These are phyloP conservation scores for Plutella xylostella DNA, from an alignment of 2,888 invertebrate species.

Conservation along the genomic window DNA sequence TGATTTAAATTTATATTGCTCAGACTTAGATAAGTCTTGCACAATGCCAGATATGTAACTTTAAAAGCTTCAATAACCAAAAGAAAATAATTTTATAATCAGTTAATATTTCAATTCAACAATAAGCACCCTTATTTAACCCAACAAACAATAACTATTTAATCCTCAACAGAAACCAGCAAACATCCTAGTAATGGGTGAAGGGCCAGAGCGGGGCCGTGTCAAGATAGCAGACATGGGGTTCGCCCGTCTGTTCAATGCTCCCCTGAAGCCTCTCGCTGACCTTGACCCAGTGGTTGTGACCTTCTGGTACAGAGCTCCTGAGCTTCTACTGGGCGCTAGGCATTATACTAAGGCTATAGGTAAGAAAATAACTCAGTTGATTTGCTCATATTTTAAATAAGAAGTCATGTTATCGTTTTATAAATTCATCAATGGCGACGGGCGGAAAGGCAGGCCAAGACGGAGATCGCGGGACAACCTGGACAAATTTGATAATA, in stretches of 20 bases:
- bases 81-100: too few relatives aligned
- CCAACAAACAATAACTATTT: too few relatives aligned
- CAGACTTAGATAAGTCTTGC: too few relatives aligned
- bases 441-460: too few relatives aligned
- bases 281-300: constrained; percentile 99
- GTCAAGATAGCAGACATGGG: constrained; percentile 99
- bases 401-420: too few relatives aligned
- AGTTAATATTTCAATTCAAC: too few relatives aligned
- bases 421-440: too few relatives aligned
- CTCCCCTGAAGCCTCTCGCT: constrained; percentile 96
- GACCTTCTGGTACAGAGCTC: constrained; percentile 99
- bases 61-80: background rate
- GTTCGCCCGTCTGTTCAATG: constrained; percentile 97
- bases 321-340: constrained; percentile 93
- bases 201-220: constrained; percentile 95
- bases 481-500: too few relatives aligned
- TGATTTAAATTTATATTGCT: too few relatives aligned
- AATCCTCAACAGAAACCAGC: constrained; percentile 87
- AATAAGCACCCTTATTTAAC: too few relatives aligned
- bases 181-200: constrained; percentile 99
- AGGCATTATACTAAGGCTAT: constrained; percentile 98
- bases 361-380: constrained; percentile 66
- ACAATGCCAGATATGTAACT: too few relatives aligned
- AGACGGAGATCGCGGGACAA: too few relatives aligned
- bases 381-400: background rate